phyloP scores from a whole-genome alignment of 64 coral and sea anemone species.

The Stichodactyla mertensii region DNA sequence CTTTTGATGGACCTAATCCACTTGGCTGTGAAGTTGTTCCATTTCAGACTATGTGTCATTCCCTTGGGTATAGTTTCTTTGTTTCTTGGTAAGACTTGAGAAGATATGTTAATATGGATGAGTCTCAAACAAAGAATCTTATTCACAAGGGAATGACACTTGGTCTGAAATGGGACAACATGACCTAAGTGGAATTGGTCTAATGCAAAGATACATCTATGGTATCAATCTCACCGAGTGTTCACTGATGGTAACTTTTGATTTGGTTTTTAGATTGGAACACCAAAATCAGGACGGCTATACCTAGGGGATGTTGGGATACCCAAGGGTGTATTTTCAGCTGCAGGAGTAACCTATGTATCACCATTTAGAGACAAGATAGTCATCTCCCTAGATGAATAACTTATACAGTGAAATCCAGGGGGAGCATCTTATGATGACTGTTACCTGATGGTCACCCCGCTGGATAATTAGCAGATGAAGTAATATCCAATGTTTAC shows the following conservation, averaged over 20 bases:
- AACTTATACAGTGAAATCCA: background rate
- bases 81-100: too few species aligned
- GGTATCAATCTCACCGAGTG: too few species aligned
- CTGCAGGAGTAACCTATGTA: conserved; percentile 49
- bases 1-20: background rate
- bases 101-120: too few species aligned
- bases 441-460: background rate
- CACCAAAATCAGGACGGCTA: conserved; percentile 38
- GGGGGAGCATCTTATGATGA: background rate
- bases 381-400: conserved; percentile 29
- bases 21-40: too few species aligned
- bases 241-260: too few species aligned
- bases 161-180: too few species aligned
- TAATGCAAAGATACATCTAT: too few species aligned
- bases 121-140: too few species aligned
- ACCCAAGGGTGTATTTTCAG: conserved; percentile 58
- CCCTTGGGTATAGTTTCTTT: too few species aligned
- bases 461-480: background rate
- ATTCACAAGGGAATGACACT: too few species aligned
- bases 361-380: conserved; percentile 67
- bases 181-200: too few species aligned
- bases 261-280: conserved; percentile 19
- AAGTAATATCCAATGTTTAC: background rate
- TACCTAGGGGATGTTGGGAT: conserved; percentile 66
- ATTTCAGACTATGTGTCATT: too few species aligned